Evolutionary conservation across 1,140 invertebrate species (phyloP), one percentile per base, ranked within the genome.

Genomic region (Potamilus streckersoni): DNA sequence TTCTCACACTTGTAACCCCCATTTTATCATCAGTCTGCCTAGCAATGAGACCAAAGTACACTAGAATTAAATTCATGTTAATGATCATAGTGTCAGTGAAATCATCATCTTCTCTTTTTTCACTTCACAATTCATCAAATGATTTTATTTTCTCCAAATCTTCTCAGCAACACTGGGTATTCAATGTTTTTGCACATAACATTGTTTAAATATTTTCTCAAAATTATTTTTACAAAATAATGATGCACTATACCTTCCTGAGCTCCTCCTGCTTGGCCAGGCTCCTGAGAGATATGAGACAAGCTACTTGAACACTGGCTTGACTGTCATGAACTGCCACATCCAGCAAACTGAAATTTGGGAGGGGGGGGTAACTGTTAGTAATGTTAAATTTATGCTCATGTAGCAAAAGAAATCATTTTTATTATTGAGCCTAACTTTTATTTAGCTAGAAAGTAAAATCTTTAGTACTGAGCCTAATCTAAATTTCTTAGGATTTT

Each of bases 281-380:
- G 58, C 80, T 79, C 59, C 82, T 73, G 56, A 89, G 75, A 38
- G 86, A 84, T 19, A 84, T 70, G 0, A 89, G 76, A 49, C 85
- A 82, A 76, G 81, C 83, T 63, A 86, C 80, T 73, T 88, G 87
- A 55, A 88, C 87, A 66, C 63, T 67, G 8, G 82, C 73, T 56
- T 88, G 85, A 4, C 69, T 84, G 74, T 89, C 88, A 75, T 84
- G 81, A 66, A 83, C 86, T 12, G 85, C 83, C 31, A 84, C 62
- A 59, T 89, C 85, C 64, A 89, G 76, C 31, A 89, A 61, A 74
- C 87, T 88, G 75, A 69, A 80, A 79, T 70, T 71, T 3, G 66
- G 64, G 31, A 67, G 27, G 49, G 65, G 23, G 59, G 57, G 61
- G 59, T 2, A 66, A 68, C 17, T 11, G 17, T 11, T 27, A 57